A percentile compares a stretch with the other conserved stretches of the same genome.
Conservation (phyloP, 2,797 vertebrate genomes). For the Dryobates pubescens region DNA sequence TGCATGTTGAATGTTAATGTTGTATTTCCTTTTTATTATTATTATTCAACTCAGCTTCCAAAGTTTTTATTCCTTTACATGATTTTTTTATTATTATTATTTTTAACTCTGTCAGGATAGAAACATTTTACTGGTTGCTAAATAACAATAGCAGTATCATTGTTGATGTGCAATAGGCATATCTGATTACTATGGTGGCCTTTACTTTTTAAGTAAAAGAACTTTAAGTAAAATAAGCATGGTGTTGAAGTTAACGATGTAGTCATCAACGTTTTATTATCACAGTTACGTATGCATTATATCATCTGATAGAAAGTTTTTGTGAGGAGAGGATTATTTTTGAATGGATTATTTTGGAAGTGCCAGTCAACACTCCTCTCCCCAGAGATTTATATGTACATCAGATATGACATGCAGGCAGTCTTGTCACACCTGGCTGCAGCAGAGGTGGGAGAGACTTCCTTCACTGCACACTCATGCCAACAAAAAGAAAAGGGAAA, state of each 20-base stretch:
- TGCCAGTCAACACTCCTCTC: background rate
- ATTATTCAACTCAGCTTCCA: slow-evolving; percentile 30
- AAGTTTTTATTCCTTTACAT: slow-evolving; percentile 34
- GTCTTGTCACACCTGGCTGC: background rate
- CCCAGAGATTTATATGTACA: background rate
- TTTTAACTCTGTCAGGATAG: background rate
- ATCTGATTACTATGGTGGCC: background rate
- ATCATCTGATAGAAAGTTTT: background rate
- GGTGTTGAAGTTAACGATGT: background rate
- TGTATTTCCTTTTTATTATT: background rate
- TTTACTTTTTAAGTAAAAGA: background rate
- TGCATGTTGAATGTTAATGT: background rate
- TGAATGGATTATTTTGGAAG: background rate
- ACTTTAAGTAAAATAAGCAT: background rate
- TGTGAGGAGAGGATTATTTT: background rate
- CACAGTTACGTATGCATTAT: background rate
- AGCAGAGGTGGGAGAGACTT: background rate
- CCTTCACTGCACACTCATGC: background rate
- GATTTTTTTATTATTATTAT: background rate
- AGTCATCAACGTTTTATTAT: background rate
- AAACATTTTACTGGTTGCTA: slow-evolving; percentile 57
- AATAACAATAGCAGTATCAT: slow-evolving; percentile 51
- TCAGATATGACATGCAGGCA: background rate
- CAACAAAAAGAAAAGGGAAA: background rate
- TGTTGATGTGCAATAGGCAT: slow-evolving; percentile 25